Percentiles rank a stretch among this genome's conserved stretches.
These are phyloP conservation scores for Amiota communis DNA, from an alignment of 2,888 invertebrate species.

Conservation along the genomic window DNA sequence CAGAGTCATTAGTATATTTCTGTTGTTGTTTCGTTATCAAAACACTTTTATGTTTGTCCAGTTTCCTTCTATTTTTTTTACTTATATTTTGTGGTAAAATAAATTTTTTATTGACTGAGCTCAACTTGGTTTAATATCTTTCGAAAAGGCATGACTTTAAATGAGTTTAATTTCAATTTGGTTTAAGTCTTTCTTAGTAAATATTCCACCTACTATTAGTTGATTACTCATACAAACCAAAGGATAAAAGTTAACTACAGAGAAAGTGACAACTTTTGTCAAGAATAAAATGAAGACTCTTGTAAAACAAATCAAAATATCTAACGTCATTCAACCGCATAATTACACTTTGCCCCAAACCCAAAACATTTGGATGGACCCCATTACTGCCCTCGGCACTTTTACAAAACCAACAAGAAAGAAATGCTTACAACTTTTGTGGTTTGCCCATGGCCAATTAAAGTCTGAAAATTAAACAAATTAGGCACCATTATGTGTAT, in stretches of 20 bases:
- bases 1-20: not conserved
- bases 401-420: not conserved
- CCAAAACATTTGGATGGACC: not conserved
- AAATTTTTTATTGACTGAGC: not conserved
- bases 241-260: too few relatives aligned
- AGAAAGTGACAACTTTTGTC: too few relatives aligned
- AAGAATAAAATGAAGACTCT: too few relatives aligned
- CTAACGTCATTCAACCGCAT: constrained; percentile 55
- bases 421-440: constrained; percentile 46
- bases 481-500: constrained; percentile 59
- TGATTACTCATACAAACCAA: not conserved
- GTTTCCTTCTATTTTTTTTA: not conserved
- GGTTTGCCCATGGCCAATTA: constrained; percentile 60
- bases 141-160: not conserved
- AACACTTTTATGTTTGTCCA: not conserved
- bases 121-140: not conserved
- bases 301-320: not conserved
- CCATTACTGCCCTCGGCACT: too few relatives aligned
- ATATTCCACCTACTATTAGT: too few relatives aligned
- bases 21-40: not conserved
- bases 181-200: not conserved
- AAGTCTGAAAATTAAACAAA: constrained; percentile 61
- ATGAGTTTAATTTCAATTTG: not conserved
- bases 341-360: constrained; percentile 54
- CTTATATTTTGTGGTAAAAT: not conserved